Conservation (phyloP, 1,140 invertebrate genomes). For the Eumaeus atala region DNA sequence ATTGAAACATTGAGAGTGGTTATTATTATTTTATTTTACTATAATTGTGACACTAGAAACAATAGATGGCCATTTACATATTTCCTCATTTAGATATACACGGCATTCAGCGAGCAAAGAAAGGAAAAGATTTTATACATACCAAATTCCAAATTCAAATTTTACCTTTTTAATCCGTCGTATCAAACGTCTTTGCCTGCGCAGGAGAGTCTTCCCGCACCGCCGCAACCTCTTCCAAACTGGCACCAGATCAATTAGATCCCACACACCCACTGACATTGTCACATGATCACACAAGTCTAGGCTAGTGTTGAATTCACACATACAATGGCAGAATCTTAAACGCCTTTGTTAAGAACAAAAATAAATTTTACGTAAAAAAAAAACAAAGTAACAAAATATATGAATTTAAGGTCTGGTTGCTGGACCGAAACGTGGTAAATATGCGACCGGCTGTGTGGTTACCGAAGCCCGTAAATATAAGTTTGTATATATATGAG, state of each 20-base stretch:
- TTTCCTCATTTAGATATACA: not conserved
- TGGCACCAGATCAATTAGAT: conserved; percentile 56
- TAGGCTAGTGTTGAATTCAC: conserved; percentile 7
- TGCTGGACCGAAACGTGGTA: no score
- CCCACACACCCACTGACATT: conserved; percentile 56
- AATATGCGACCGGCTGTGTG: no score
- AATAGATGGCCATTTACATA: not conserved
- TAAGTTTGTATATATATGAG: no score
- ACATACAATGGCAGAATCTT: not conserved
- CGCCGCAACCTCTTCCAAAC: conserved; percentile 52
- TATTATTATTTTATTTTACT: no score
- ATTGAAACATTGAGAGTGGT: no score
- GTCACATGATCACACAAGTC: conserved; percentile 34
- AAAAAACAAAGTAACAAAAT: no score
- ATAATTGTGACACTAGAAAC: no score
- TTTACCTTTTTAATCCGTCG: conserved; percentile 61
- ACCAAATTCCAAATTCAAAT: not conserved
- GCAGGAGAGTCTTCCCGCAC: conserved; percentile 60
- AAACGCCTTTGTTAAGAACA: no score
- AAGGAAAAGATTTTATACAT: not conserved
- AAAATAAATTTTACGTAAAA: no score
- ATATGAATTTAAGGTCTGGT: no score
- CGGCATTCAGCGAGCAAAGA: not conserved
- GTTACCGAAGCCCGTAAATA: no score
- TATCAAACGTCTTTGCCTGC: conserved; percentile 52